Evolutionary conservation across 2,797 vertebrate species (phyloP).

Genomic region (Rhincodon typus): DNA sequence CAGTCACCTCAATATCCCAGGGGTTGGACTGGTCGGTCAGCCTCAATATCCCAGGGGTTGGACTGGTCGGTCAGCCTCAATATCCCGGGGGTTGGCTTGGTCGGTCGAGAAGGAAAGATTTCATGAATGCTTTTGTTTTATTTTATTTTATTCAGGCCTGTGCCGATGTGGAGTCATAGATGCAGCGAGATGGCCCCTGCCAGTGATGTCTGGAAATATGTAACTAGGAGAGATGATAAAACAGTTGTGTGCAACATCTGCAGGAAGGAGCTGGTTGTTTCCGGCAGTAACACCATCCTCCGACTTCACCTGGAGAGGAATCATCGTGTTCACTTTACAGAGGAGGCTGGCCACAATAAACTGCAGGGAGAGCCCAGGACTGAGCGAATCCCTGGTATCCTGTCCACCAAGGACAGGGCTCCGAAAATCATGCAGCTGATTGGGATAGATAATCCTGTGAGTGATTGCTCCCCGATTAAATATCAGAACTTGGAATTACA

Average conservation of each 20-base stretch:
- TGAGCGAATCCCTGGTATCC: background rate
- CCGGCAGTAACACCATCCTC: background rate
- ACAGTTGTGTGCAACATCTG: background rate
- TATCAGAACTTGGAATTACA: background rate
- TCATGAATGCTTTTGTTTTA: background rate
- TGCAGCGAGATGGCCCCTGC: background rate
- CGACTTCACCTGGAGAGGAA: background rate
- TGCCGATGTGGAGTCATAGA: background rate
- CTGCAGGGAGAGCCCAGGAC: background rate
- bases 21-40: no score
- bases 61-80: no score
- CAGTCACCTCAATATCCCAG: no score
- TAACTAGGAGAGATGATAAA: background rate
- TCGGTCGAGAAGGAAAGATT: no score
- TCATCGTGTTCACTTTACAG: background rate
- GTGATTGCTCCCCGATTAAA: background rate
- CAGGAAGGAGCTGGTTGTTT: background rate
- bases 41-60: no score
- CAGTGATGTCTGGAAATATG: background rate
- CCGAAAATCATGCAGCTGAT: background rate
- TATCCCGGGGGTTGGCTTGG: no score
- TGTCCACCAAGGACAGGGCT: background rate
- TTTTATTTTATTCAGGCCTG: slow-evolving; percentile 40
- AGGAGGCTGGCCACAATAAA: background rate
- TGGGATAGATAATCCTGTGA: background rate